These are phyloP conservation scores for Campylomormyrus numenius DNA, from an alignment of 2,113 vertebrate genomes.

Conservation along the genomic window DNA sequence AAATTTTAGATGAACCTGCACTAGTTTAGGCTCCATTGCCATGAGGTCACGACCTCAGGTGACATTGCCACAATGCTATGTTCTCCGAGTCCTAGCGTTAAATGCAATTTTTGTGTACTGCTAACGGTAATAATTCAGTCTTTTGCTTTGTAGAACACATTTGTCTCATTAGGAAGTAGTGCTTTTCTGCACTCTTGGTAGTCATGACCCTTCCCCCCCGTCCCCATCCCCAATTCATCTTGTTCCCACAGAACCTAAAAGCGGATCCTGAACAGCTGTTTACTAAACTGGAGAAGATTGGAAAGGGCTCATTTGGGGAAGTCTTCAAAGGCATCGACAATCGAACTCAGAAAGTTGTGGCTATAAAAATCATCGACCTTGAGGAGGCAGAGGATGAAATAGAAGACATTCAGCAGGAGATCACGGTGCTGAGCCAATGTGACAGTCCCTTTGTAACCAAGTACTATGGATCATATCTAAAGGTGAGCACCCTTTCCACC, in stretches of 20 bases:
- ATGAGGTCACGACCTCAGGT: not conserved
- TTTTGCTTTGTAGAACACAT: not conserved
- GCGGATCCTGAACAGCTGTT: constrained; percentile 89
- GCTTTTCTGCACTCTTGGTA: not conserved
- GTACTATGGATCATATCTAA: constrained; percentile 95
- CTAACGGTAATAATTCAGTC: not conserved
- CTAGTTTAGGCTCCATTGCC: not conserved
- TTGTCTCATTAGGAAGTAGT: not conserved
- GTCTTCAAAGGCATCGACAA: constrained; percentile 98
- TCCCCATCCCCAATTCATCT: not conserved
- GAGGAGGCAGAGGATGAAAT: constrained; percentile 86
- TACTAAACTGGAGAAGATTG: constrained; percentile 92
- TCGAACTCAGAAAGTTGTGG: constrained; percentile 92
- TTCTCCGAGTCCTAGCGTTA: not conserved
- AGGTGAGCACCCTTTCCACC: constrained; percentile 64
- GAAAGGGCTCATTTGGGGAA: constrained; percentile 95
- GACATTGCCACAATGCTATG: not conserved
- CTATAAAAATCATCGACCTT: constrained; percentile 98
- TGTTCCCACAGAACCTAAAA: constrained; percentile 69
- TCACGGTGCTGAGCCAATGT: constrained; percentile 96
- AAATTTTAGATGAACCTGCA: not conserved
- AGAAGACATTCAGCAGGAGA: constrained; percentile 71
- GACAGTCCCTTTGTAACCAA: constrained; percentile 97
- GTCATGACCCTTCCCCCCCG: not conserved
- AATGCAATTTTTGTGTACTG: not conserved